Evolutionary conservation across 2,888 invertebrate species (phyloP).

Genomic region (Ichneumoninae sp.): DNA sequence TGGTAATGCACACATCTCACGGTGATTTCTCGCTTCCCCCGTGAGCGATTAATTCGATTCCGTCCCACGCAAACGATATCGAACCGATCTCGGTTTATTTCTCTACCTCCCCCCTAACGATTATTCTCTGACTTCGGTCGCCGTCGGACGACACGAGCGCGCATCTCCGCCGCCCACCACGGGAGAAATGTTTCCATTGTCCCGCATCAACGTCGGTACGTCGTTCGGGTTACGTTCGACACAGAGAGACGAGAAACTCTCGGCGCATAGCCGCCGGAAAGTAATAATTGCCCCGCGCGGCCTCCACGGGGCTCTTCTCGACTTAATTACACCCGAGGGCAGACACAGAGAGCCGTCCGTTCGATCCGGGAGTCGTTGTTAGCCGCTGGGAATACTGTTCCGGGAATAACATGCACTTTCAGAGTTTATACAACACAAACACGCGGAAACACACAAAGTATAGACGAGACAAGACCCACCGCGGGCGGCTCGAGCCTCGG

Average conservation of each 20-base stretch:
- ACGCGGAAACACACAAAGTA: constrained; percentile 36
- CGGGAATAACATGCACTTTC: constrained; percentile 48
- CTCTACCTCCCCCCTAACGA: constrained; percentile 24
- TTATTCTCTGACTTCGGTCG: constrained; percentile 34
- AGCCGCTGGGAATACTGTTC: constrained; percentile 54
- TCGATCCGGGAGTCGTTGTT: constrained; percentile 54
- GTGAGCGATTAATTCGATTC: constrained; percentile 33
- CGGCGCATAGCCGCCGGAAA: constrained; percentile 47
- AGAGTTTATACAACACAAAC: neutral
- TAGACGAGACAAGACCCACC: neutral
- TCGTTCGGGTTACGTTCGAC: constrained; percentile 42
- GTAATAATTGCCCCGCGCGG: constrained; percentile 66
- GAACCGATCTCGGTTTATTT: constrained; percentile 21
- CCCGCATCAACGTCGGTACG: constrained; percentile 22
- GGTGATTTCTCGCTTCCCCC: neutral
- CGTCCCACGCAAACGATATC: constrained; percentile 36
- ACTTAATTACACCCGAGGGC: constrained; percentile 61
- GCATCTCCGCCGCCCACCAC: constrained; percentile 47
- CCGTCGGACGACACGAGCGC: constrained; percentile 36
- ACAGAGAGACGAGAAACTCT: constrained; percentile 5
- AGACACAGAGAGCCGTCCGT: constrained; percentile 31
- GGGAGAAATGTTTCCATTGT: constrained; percentile 58
- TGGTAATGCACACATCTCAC: neutral
- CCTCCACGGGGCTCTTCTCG: constrained; percentile 58
- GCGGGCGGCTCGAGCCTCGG: constrained; percentile 42